Base-by-base conservation (phyloP, 2,113 vertebrate species). In the Grallaria varia region DNA sequence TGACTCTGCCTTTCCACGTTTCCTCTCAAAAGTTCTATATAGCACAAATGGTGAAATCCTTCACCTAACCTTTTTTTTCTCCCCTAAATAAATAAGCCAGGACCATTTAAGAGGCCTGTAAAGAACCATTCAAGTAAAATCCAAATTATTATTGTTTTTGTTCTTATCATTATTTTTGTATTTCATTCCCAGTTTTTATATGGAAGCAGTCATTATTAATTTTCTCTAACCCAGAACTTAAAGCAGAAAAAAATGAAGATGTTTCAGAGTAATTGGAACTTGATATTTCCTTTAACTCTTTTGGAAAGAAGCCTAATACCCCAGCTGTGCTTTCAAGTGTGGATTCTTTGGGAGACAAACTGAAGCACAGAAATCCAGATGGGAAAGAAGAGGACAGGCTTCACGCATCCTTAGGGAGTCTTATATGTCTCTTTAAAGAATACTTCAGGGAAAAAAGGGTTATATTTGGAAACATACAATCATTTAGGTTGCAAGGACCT, bases 281-380 rank as follows among this genome's bases (percentile, higher is more conserved):
- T 56, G 22, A 2, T 52, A 68, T 60, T 96, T 90, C 73, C 73
- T 81, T 81, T 30, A 90, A 27, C 10, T 59, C 24, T 64, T 87
- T 84, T 78, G 92, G 90, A 95, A 85, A 72, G 64, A 60, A 81
- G 79, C 52, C 84, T 35, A 90, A 89, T 64, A 55, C 25, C 12
- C 76, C 4, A 1, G 62, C 90, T 94, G 87, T 79, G 86, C 69
- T 90, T 93, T 86, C 71, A 86, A 75, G 72, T 28, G 52, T 60
- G 22, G 44, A 64, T 90, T 89, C 82, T 60, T 60, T 45, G 56
- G 87, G 88, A 94, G 49, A 72, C 56, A 75, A 86, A 94, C 94
- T 10, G 33, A 95, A 94, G 60, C 0, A 0, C 42, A 45, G 37
- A 75, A 96, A 84, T 74, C 73, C 80, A 92, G 80, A 86, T 55